A percentile compares a stretch with the other conserved stretches of the same genome.
phyloP scores from a whole-genome alignment of 2,113 vertebrate species.

The Epinephelus fuscoguttatus region DNA sequence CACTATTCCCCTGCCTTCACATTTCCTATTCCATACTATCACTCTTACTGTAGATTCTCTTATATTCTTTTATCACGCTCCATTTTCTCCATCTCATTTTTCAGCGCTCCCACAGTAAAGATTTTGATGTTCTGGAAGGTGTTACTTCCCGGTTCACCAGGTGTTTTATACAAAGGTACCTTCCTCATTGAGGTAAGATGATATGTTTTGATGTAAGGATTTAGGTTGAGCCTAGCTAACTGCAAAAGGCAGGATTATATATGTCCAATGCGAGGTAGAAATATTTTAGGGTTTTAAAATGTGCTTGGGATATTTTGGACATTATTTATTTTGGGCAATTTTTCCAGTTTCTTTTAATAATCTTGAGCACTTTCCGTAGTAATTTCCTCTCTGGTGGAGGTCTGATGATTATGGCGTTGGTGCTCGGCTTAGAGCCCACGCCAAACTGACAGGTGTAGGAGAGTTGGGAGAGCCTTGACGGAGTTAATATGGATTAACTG shows the following conservation, averaged over 20 bases:
- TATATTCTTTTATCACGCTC: slow-evolving; percentile 4
- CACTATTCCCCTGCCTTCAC: slow-evolving; percentile 9
- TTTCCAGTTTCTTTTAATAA: slow-evolving; percentile 21
- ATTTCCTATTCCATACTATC: slow-evolving; percentile 6
- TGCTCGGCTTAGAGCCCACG: slow-evolving; percentile 51
- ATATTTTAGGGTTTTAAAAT: slow-evolving; percentile 1
- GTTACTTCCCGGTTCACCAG: background rate
- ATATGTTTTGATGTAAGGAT: slow-evolving; percentile 13
- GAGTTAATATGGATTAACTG: slow-evolving; percentile 78
- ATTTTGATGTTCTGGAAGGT: background rate
- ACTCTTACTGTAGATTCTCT: slow-evolving; percentile 2
- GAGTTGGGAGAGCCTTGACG: slow-evolving; percentile 63
- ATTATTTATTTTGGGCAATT: background rate
- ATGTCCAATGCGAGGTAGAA: background rate
- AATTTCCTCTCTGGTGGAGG: slow-evolving; percentile 40
- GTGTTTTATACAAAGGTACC: background rate
- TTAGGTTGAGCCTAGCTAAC: background rate
- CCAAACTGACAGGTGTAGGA: slow-evolving; percentile 74
- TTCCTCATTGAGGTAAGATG: slow-evolving; percentile 22
- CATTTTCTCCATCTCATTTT: slow-evolving; percentile 6
- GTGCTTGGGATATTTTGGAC: background rate
- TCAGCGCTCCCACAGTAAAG: background rate
- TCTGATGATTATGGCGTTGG: slow-evolving; percentile 27
- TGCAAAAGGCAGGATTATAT: background rate
- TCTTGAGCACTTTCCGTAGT: slow-evolving; percentile 31